Base-by-base conservation (phyloP, 2,888 invertebrate species). In the Agrotis puta region DNA sequence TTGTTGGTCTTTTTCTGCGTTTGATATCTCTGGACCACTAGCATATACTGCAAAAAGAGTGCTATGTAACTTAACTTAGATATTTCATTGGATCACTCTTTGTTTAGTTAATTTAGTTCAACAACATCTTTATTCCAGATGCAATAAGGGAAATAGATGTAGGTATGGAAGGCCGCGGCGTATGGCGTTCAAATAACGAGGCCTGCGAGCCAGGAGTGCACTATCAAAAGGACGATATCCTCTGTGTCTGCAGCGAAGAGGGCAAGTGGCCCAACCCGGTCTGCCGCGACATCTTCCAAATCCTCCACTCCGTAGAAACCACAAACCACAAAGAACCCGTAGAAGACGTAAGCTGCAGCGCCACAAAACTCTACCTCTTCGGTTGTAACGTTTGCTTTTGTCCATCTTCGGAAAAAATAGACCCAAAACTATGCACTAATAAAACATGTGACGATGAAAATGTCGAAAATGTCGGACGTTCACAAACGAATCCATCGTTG, bases 141-240 rank as follows among this genome's bases (percentile, higher is more conserved):
- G 91, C 93, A 2, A 92, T 95, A 33, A 82, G 74, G 75, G 91
- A 93, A 0, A 85, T 94, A 62, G 81, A 93, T 45, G 91, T 93
- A 2, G 95, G 95, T 9, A 95, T 95, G 94, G 91, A 94, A 84
- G 95, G 95, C 0, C 92, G 87, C 13, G 95, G 95, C 0, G 80
- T 73, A 0, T 95, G 95, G 95, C 89, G 95, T 6, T 83, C 91
- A 0, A 74, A 58, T 2, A 61, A 76, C 0, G 79, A 82, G 0
- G 81, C 90, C 1, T 95, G 95, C 75, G 85, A 90, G 47, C 89
- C 95, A 24, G 90, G 92, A 3, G 90, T 94, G 0, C 89, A 90
- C 48, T 95, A 95, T 70, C 85, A 79, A 18, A 88, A 92, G 33
- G 85, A 77, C 0, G 84, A 85, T 0, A 74, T 93, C 0, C 87